Evolutionary conservation across 2,888 invertebrate genomes (phyloP).

Genomic region (Lagria hirta): DNA sequence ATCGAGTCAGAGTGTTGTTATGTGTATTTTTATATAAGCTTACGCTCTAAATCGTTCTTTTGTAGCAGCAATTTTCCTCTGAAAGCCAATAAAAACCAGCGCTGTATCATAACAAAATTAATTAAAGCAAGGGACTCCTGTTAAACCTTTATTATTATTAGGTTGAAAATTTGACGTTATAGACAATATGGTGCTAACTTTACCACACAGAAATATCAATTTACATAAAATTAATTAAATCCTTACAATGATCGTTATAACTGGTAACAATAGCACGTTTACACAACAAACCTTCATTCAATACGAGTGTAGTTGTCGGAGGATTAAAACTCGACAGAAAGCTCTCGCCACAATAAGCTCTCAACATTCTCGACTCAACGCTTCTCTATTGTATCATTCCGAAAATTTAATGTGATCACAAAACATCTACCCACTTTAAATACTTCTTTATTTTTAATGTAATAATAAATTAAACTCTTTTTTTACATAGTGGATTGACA

Average conservation of each 20-base stretch:
- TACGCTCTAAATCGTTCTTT: no score
- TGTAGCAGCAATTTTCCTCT: no score
- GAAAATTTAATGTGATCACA: constrained; percentile 19
- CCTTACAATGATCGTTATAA: constrained; percentile 21
- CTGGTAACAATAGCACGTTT: constrained; percentile 22
- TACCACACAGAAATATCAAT: constrained; percentile 21
- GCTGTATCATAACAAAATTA: no score
- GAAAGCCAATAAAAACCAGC: no score
- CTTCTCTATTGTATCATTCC: constrained; percentile 16
- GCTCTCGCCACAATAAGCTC: constrained; percentile 18
- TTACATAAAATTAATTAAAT: constrained; percentile 25
- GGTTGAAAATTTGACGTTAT: constrained; percentile 14
- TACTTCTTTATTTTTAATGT: no score
- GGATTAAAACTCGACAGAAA: constrained; percentile 20
- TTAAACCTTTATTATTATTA: constrained; percentile 1
- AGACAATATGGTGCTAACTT: constrained; percentile 11
- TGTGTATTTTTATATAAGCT: no score
- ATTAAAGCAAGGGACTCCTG: no score
- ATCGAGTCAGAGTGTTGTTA: no score
- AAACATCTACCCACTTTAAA: no score
- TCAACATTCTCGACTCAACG: constrained; percentile 13
- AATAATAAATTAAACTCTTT: no score
- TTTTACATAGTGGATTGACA: no score
- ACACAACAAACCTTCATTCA: constrained; percentile 21
- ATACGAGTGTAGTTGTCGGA: constrained; percentile 18